Percentiles rank a stretch among this genome's conserved stretches.
These are phyloP conservation scores for Dusona sp. DNA, from an alignment of 2,888 invertebrate genomes.

Conservation along the genomic window DNA sequence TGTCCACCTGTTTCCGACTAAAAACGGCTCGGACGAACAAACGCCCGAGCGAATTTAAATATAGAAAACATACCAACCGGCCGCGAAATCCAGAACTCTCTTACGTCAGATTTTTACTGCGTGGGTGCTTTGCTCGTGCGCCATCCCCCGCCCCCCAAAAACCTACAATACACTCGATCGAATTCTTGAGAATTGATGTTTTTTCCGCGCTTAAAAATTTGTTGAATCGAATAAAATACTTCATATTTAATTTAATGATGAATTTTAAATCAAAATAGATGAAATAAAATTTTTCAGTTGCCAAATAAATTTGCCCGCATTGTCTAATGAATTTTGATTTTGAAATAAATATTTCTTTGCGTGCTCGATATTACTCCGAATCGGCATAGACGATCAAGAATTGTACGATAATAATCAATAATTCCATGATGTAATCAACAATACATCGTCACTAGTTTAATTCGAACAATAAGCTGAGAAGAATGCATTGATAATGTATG, in stretches of 20 bases:
- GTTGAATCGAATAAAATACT: not conserved
- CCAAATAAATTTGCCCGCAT: too few species aligned
- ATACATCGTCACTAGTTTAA: too few species aligned
- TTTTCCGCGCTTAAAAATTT: not conserved
- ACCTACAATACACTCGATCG: not conserved
- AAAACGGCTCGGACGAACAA: conserved; percentile 79
- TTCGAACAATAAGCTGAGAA: not conserved
- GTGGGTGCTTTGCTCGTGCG: conserved; percentile 52
- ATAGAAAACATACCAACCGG: conserved; percentile 74
- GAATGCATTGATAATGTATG: not conserved
- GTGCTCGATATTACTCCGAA: too few species aligned
- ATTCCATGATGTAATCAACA: too few species aligned
- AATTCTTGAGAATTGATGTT: not conserved
- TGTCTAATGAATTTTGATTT: too few species aligned
- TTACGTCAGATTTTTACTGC: conserved; percentile 69
- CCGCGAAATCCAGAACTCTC: conserved; percentile 83
- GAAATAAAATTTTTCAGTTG: too few species aligned
- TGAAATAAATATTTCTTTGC: too few species aligned
- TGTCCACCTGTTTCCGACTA: conserved; percentile 84
- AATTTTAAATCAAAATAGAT: too few species aligned
- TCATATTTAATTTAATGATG: not conserved
- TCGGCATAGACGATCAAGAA: too few species aligned
- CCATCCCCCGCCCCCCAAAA: not conserved
- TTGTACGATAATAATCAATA: too few species aligned
- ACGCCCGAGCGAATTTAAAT: conserved; percentile 82